These are phyloP conservation scores for Neoarius graeffei DNA, from an alignment of 2,113 vertebrate genomes.

Conservation along the genomic window DNA sequence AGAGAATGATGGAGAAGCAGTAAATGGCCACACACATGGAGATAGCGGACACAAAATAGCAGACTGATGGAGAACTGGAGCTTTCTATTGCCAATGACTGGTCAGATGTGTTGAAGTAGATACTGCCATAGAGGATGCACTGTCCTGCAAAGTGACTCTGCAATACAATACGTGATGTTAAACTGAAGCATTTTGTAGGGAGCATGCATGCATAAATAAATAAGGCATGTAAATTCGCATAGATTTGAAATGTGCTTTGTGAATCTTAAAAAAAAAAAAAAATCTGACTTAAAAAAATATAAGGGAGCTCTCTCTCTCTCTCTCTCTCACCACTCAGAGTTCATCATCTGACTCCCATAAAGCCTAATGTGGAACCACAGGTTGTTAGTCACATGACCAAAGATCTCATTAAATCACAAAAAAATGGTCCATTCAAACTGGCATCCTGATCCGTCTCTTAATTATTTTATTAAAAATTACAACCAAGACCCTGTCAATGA, in stretches of 20 bases:
- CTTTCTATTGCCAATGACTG: conserved; percentile 55
- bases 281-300: not conserved
- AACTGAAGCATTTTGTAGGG: not conserved
- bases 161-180: not conserved
- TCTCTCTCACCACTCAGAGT: not conserved
- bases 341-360: conserved; percentile 58
- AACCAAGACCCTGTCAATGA: not conserved
- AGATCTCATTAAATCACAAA: not conserved
- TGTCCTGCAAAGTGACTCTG: conserved; percentile 77
- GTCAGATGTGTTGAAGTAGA: conserved; percentile 63
- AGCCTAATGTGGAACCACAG: conserved; percentile 54
- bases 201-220: not conserved
- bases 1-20: conserved; percentile 77
- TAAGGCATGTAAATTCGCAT: not conserved
- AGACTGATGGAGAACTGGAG: conserved; percentile 73
- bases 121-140: conserved; percentile 79
- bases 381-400: conserved; percentile 33
- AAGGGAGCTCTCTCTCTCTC: not conserved
- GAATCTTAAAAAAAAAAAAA: not conserved
- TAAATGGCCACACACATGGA: conserved; percentile 75
- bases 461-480: conserved; percentile 1
- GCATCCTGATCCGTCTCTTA: not conserved
- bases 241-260: not conserved
- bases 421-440: not conserved
- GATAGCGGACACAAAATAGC: conserved; percentile 76